A percentile compares a stretch with the other conserved stretches of the same genome.
Conservation (phyloP, 2,113 vertebrate species). For the Tupaia chinensis region DNA sequence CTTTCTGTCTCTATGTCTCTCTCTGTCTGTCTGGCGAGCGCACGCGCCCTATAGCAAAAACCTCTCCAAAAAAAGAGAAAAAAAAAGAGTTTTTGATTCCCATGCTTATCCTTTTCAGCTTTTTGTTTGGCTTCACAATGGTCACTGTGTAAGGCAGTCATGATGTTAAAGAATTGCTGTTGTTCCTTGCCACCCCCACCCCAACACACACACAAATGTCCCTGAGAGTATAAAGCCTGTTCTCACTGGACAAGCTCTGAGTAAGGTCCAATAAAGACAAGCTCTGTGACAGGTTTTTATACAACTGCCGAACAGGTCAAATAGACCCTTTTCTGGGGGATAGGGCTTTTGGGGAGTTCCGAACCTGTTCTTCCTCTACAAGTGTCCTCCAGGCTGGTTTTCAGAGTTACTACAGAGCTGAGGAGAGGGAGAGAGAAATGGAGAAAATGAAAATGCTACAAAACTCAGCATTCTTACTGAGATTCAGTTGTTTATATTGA, state of each 20-base stretch:
- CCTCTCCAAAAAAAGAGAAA: too few relatives aligned
- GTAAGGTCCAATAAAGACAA: slow-evolving; percentile 2
- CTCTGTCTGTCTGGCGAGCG: too few relatives aligned
- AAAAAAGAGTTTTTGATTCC: too few relatives aligned
- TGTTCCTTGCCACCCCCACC: background rate
- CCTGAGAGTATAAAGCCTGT: background rate
- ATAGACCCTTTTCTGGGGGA: background rate
- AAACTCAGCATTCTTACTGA: background rate
- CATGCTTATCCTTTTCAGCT: background rate
- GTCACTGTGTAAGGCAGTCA: background rate
- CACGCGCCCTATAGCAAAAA: too few relatives aligned
- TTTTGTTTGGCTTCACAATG: slow-evolving; percentile 25
- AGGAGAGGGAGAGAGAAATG: background rate
- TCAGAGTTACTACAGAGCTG: background rate
- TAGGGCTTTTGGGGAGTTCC: background rate
- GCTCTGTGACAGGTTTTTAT: background rate
- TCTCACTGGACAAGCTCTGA: background rate
- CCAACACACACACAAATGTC: background rate
- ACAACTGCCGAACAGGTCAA: slow-evolving; percentile 12
- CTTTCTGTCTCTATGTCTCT: too few relatives aligned
- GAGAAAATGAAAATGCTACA: background rate
- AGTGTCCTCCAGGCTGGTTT: background rate
- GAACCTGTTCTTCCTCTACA: background rate
- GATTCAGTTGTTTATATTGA: background rate
- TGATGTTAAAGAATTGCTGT: background rate